Conservation (phyloP, 1,140 invertebrate species). For the Limonius californicus region DNA sequence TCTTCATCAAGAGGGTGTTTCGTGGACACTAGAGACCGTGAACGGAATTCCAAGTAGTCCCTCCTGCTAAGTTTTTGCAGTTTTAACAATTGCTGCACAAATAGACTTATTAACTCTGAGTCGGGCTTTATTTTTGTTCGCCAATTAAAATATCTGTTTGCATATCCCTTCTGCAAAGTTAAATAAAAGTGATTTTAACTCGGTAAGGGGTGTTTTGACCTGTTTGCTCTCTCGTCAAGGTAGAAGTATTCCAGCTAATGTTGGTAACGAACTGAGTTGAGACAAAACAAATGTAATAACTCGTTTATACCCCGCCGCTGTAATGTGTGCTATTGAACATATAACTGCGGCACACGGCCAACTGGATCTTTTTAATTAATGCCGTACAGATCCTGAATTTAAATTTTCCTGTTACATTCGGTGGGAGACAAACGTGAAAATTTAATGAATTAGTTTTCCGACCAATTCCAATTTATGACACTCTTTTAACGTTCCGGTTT, state of each 20-base stretch:
- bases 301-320: neutral
- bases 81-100: neutral
- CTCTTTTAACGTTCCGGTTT: neutral
- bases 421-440: conserved; percentile 3
- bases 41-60: conserved; percentile 3
- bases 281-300: conserved; percentile 13
- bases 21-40: conserved; percentile 6
- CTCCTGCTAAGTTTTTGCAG: neutral
- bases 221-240: neutral
- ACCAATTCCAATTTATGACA: conserved; percentile 7
- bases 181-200: conserved; percentile 5
- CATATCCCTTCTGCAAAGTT: neutral
- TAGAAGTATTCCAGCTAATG: neutral
- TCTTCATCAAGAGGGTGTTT: conserved; percentile 12
- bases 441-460: neutral
- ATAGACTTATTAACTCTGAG: neutral
- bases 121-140: neutral
- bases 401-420: conserved; percentile 9
- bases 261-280: neutral
- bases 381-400: conserved; percentile 1
- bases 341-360: neutral
- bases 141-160: conserved; percentile 7
- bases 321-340: conserved; percentile 10
- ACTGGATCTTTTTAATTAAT: conserved; percentile 12
- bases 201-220: neutral